phyloP scores from a whole-genome alignment of 2,888 invertebrate genomes.

The Pristionchus japonicus region DNA sequence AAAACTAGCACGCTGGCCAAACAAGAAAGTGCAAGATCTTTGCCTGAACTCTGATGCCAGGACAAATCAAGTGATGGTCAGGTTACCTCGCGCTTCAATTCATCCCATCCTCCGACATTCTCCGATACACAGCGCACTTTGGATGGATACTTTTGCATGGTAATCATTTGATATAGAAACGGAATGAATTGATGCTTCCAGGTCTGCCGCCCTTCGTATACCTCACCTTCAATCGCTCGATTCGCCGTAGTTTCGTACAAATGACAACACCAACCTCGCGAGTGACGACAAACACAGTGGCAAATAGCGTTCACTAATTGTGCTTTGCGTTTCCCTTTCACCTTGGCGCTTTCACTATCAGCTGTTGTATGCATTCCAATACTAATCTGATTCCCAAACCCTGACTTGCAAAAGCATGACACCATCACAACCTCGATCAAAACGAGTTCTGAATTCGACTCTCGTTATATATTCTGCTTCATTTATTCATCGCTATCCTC shows the following conservation, averaged over 20 bases:
- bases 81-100: conserved; percentile 15
- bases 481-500: too few species aligned
- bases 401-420: too few species aligned
- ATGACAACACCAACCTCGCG: neutral
- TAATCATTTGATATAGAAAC: neutral
- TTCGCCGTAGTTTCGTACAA: neutral
- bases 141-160: neutral
- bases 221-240: neutral
- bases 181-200: neutral
- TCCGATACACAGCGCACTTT: neutral
- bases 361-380: neutral
- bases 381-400: too few species aligned
- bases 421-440: too few species aligned
- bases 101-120: neutral
- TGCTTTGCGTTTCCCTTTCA: too few species aligned
- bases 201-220: neutral
- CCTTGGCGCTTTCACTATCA: neutral
- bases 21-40: neutral
- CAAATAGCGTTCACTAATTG: too few species aligned
- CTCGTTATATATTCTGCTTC: too few species aligned
- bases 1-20: neutral
- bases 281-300: neutral
- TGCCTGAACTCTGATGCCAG: neutral
- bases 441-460: too few species aligned
- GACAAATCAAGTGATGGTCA: neutral